phyloP scores from a whole-genome alignment of 2,113 vertebrate species.

The Macrotus californicus region DNA sequence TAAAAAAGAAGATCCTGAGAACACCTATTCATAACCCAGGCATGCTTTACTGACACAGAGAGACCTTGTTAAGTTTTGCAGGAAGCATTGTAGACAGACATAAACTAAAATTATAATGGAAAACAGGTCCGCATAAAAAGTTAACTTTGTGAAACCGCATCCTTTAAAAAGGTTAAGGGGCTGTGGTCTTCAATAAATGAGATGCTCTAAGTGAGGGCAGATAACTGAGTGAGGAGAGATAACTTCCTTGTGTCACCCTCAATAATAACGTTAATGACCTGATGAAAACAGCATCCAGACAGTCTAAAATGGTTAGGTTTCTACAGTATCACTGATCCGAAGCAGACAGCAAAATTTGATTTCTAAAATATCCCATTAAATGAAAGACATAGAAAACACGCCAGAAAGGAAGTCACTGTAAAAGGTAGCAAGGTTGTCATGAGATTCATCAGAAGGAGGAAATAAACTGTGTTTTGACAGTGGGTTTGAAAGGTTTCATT shows the following conservation, averaged over 20 bases:
- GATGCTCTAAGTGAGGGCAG: slow-evolving; percentile 15
- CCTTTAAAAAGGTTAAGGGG: slow-evolving; percentile 57
- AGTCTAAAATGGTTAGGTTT: slow-evolving; percentile 68
- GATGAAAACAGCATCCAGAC: slow-evolving; percentile 69
- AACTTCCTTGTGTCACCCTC: slow-evolving; percentile 60
- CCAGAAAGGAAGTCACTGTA: slow-evolving; percentile 33
- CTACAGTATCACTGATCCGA: slow-evolving; percentile 51
- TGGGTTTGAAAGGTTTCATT: slow-evolving; percentile 52
- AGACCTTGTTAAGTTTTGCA: slow-evolving; percentile 8
- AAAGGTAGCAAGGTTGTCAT: slow-evolving; percentile 49
- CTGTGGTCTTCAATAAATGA: slow-evolving; percentile 48
- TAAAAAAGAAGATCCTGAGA: not conserved
- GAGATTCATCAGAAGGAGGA: slow-evolving; percentile 26
- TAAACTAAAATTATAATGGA: slow-evolving; percentile 60
- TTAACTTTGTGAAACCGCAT: slow-evolving; percentile 53
- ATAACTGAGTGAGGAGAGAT: slow-evolving; percentile 48
- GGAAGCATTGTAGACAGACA: slow-evolving; percentile 55
- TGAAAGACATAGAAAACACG: slow-evolving; percentile 64
- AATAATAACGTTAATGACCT: slow-evolving; percentile 62
- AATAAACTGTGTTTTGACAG: slow-evolving; percentile 64
- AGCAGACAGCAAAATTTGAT: slow-evolving; percentile 72
- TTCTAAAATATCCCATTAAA: slow-evolving; percentile 69
- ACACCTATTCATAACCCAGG: not conserved
- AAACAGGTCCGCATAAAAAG: slow-evolving; percentile 52
- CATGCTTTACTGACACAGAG: not conserved